These are phyloP conservation scores for Drosophila busckii DNA, from an alignment of 1,140 invertebrate species.

Conservation along the genomic window DNA sequence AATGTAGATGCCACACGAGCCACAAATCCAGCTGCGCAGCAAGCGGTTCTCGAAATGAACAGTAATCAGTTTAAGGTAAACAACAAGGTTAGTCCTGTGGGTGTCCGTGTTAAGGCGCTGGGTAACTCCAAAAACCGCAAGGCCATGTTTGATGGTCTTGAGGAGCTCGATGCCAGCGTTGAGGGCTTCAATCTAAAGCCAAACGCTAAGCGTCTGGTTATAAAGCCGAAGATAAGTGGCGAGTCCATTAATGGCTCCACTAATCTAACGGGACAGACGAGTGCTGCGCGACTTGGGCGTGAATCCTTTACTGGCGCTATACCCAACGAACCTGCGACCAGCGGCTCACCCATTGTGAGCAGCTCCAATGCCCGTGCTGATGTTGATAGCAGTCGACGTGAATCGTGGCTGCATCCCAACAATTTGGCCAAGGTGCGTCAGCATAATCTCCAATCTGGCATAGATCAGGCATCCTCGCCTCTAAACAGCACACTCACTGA, in stretches of 20 bases:
- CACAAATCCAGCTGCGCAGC: constrained; percentile 85
- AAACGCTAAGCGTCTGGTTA: constrained; percentile 83
- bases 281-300: constrained; percentile 10
- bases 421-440: constrained; percentile 70
- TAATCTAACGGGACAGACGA: constrained; percentile 16
- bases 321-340: constrained; percentile 22
- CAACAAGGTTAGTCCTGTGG: constrained; percentile 80
- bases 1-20: constrained; percentile 87
- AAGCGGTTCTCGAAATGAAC: constrained; percentile 80
- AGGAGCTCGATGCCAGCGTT: constrained; percentile 83
- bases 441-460: constrained; percentile 59
- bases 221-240: constrained; percentile 78
- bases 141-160: constrained; percentile 85
- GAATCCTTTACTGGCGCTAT: constrained; percentile 54
- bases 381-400: constrained; percentile 52
- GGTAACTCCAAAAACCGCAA: constrained; percentile 81
- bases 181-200: constrained; percentile 83
- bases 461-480: constrained; percentile 37
- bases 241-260: constrained; percentile 3
- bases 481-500: constrained; percentile 67
- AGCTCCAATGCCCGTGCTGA: neutral
- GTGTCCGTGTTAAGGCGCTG: constrained; percentile 83
- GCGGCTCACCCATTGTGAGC: neutral
- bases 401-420: constrained; percentile 76
- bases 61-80: constrained; percentile 83